Base-by-base conservation (phyloP, 2,113 vertebrate species). In the Nannobrachium achirus region DNA sequence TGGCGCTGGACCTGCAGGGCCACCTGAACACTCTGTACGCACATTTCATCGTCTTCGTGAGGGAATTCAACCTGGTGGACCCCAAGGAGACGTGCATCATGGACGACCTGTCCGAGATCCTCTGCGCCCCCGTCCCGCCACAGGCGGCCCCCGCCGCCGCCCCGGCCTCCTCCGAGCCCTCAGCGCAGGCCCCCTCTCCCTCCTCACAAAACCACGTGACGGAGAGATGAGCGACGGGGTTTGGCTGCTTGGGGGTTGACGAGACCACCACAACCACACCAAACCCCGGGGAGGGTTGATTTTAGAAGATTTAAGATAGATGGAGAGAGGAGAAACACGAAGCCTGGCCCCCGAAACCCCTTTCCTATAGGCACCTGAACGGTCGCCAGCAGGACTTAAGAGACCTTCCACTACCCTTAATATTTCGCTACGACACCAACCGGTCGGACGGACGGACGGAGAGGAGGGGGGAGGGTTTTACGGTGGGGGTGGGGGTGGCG, bases 41-140 rank as follows among this genome's bases (percentile, higher is more conserved):
- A 90, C 97, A 99, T 93, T 99, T 98, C 95, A 95, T 98, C 83
- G 94, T 98, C 90, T 99, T 99, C 82, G 93, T 97, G 90, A 93
- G 97, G 90, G 97, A 99, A 88, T 99, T 99, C 94, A 97, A 94
- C 90, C 92, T 99, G 92, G 94, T 99, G 63, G 98, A 99, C 91
- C 94, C 96, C 91, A 99, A 98, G 94, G 98, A 99, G 92, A 97
- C 94, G 81, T 94, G 95, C 84, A 92, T 98, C 92, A 97, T 99
- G 97, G 97, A 98, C 25, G 97, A 99, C 94, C 95, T 99, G 92
- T 96, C 96, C 0, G 96, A 98, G 91, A 91, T 95, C 89, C 95
- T 99, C 87, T 99, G 96, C 90, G 91, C 88, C 84, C 93, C 92
- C 0, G 79, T 46, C 14, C 89, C 89, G 19, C 76, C 63, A 2